Conservation (phyloP, 2,888 invertebrate genomes). For the Vannuccia rotundouncinata region DNA sequence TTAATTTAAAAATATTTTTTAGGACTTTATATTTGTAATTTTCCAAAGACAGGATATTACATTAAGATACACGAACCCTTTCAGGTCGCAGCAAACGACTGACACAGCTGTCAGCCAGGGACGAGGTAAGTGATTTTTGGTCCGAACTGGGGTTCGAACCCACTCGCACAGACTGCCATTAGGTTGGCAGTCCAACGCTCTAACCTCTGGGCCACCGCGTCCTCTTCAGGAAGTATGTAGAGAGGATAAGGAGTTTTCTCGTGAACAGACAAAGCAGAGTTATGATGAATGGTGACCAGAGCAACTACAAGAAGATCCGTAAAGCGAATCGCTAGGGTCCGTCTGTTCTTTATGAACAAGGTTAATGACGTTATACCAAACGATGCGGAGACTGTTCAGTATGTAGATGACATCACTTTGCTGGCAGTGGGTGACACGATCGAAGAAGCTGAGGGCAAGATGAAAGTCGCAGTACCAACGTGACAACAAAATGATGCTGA, state of each 20-base stretch:
- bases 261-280: neutral
- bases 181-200: neutral
- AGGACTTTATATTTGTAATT: too few species aligned
- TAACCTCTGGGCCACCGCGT: neutral
- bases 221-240: neutral
- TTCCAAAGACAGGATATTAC: too few species aligned
- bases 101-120: too few species aligned
- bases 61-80: too few species aligned
- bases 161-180: too few species aligned
- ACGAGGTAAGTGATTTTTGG: too few species aligned
- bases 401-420: conserved; percentile 4
- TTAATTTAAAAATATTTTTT: too few species aligned
- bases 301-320: conserved; percentile 6
- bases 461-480: neutral
- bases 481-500: neutral
- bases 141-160: too few species aligned
- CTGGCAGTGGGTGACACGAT: neutral
- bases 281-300: neutral
- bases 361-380: neutral
- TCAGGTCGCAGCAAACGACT: too few species aligned
- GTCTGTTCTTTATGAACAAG: neutral
- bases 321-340: neutral
- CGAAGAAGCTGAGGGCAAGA: neutral
- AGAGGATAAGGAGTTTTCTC: neutral
- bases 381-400: neutral